phyloP scores from a whole-genome alignment of 1,140 invertebrate species.

The Papilio helenus region DNA sequence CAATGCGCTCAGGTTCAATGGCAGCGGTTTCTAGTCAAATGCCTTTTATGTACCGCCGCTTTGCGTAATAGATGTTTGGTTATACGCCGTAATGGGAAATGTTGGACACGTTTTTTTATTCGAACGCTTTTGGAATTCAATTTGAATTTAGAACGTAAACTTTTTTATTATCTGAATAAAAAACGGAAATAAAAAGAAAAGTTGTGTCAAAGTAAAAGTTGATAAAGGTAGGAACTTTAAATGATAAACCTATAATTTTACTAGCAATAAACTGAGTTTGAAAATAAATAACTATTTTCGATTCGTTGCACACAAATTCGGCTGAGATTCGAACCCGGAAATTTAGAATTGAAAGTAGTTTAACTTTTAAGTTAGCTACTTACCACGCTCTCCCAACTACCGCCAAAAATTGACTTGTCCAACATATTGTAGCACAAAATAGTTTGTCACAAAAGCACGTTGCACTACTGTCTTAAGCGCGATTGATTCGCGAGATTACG shows the following conservation, averaged over 20 bases:
- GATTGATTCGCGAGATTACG: conserved; percentile 46
- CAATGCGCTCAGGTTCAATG: conserved; percentile 65
- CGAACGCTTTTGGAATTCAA: conserved; percentile 2
- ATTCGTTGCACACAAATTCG: neutral
- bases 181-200: neutral
- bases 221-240: neutral
- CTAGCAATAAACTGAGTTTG: no score
- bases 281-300: neutral
- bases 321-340: neutral
- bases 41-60: conserved; percentile 71
- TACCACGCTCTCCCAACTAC: conserved; percentile 80
- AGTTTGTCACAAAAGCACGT: conserved; percentile 48
- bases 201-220: neutral
- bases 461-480: neutral
- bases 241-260: no score
- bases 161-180: conserved; percentile 2
- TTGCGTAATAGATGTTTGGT: conserved; percentile 62
- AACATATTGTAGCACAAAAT: conserved; percentile 64
- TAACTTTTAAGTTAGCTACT: conserved; percentile 47
- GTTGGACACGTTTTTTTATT: conserved; percentile 1
- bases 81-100: conserved; percentile 54
- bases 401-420: conserved; percentile 74
- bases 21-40: conserved; percentile 64
- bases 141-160: conserved; percentile 34
- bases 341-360: neutral